phyloP scores from a whole-genome alignment of 2,888 invertebrate genomes.

The Drosophila dives region DNA sequence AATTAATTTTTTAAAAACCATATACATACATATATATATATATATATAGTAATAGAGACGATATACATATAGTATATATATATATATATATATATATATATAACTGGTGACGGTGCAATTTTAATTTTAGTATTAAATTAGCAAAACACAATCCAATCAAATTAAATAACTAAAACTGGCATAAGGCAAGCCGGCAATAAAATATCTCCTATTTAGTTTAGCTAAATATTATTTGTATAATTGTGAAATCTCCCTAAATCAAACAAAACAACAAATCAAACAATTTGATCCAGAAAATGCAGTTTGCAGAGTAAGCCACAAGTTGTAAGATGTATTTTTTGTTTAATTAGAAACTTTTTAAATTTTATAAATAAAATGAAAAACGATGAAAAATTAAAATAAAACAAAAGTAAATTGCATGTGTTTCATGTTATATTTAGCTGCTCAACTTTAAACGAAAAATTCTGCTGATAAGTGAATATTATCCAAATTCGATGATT shows the following conservation, averaged over 20 bases:
- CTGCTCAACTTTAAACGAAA: background rate
- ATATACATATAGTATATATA: constrained; percentile 36
- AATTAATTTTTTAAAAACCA: constrained; percentile 73
- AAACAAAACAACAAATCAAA: constrained; percentile 24
- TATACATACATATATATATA: constrained; percentile 55
- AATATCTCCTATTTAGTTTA: constrained; percentile 62
- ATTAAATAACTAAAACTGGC: constrained; percentile 23
- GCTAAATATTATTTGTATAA: constrained; percentile 64
- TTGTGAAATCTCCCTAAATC: constrained; percentile 54
- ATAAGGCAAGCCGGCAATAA: constrained; percentile 41
- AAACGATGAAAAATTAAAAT: constrained; percentile 49
- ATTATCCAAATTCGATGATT: background rate
- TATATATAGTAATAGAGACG: constrained; percentile 47
- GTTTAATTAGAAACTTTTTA: constrained; percentile 77
- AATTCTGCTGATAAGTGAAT: background rate
- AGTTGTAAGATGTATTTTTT: constrained; percentile 57
- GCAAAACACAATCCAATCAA: constrained; percentile 55
- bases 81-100: constrained; percentile 36
- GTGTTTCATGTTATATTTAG: background rate
- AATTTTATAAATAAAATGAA: constrained; percentile 74
- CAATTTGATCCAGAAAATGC: constrained; percentile 23
- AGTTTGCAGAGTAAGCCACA: constrained; percentile 56
- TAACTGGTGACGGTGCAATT: constrained; percentile 82
- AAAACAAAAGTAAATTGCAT: constrained; percentile 8
- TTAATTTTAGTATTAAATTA: constrained; percentile 73